These are phyloP conservation scores for Poeciliopsis gracilis DNA, from an alignment of 2,797 vertebrate species.

Conservation along the genomic window DNA sequence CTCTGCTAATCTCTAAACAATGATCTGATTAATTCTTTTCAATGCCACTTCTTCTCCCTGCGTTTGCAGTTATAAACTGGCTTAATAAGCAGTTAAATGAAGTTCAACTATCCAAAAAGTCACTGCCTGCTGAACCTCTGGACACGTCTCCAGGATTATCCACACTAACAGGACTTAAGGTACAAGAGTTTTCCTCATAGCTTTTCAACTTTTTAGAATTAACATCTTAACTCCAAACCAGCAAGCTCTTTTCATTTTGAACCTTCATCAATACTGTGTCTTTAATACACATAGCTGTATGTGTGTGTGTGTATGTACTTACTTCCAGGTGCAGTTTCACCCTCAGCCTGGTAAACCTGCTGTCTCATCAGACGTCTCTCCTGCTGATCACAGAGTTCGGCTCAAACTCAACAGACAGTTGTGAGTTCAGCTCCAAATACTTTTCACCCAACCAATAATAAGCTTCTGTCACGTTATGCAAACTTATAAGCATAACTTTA, in stretches of 20 bases:
- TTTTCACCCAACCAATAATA: background rate
- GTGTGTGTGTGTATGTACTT: background rate
- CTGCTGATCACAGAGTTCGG: conserved; percentile 42
- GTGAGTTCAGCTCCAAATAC: conserved; percentile 67
- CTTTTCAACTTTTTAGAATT: background rate
- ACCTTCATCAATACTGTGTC: background rate
- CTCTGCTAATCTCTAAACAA: background rate
- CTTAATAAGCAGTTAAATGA: conserved; percentile 97
- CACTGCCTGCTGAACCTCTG: conserved; percentile 67
- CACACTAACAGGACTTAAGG: conserved; percentile 64
- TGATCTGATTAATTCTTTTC: background rate
- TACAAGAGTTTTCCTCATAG: conserved; percentile 19
- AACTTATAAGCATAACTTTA: no score
- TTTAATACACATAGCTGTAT: background rate
- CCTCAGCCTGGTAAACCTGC: conserved; percentile 74
- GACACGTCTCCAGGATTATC: conserved; percentile 55
- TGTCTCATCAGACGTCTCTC: conserved; percentile 34
- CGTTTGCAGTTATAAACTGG: conserved; percentile 89
- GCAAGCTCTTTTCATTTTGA: background rate
- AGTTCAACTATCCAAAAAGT: conserved; percentile 83
- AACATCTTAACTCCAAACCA: background rate
- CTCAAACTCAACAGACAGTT: conserved; percentile 80
- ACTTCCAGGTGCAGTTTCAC: conserved; percentile 84
- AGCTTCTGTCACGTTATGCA: no score
- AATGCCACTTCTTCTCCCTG: background rate